Conservation (phyloP, 2,888 invertebrate species). For the Tenodera sinensis region DNA sequence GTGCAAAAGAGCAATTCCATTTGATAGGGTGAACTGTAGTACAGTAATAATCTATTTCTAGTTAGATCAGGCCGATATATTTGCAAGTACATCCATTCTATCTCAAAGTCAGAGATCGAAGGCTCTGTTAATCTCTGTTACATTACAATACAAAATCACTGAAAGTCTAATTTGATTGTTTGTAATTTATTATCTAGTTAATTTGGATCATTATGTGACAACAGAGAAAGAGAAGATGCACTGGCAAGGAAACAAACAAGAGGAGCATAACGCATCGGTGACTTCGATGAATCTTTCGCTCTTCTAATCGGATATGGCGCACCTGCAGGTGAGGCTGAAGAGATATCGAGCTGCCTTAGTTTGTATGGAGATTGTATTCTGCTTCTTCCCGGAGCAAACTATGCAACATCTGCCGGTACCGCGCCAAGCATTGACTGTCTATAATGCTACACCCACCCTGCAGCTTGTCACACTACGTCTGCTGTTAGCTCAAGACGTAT, state of each 20-base stretch:
- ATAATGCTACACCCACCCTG: slow-evolving; percentile 1
- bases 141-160: too few species aligned
- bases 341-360: background rate
- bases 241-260: background rate
- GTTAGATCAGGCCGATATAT: too few species aligned
- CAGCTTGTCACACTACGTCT: slow-evolving; percentile 1
- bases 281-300: background rate
- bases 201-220: background rate
- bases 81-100: too few species aligned
- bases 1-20: too few species aligned
- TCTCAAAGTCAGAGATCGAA: too few species aligned
- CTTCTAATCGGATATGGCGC: background rate
- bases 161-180: too few species aligned
- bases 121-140: too few species aligned
- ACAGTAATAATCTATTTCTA: too few species aligned
- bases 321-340: background rate
- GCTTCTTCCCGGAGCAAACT: background rate
- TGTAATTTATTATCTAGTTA: too few species aligned
- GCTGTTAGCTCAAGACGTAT: slow-evolving; percentile 3
- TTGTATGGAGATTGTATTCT: slow-evolving; percentile 1
- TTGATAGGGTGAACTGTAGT: too few species aligned
- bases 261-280: background rate
- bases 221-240: background rate
- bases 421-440: slow-evolving; percentile 4
- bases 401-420: slow-evolving; percentile 6